Base-by-base conservation (phyloP, 2,113 vertebrate species). In the Smithornis capensis region DNA sequence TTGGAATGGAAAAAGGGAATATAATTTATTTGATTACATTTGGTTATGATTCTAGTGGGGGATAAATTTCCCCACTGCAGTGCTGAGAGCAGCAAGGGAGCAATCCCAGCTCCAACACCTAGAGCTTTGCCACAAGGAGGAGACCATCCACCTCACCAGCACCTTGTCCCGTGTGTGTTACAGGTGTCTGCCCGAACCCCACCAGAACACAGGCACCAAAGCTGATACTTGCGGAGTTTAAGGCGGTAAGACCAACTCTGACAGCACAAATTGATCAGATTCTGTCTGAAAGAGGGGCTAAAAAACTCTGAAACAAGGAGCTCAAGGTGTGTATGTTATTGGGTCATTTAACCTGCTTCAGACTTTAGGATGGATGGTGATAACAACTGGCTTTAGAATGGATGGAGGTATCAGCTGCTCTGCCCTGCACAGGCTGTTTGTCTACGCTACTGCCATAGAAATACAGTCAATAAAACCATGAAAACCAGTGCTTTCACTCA, bases 91-190 rank as follows among this genome's bases (percentile, higher is more conserved):
- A 19, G 42, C 40, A 60, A n/a, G 13, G 8, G 57, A 73, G 64
- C 50, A 60, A 52, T 28, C 47, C 47, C 37, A 60, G 1, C 31
- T 56, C 40, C 11, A 81, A 53, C 53, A 56, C 16, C 53, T 83
- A 57, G 28, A 75, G 62, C 57, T 15, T 40, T 6, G 4, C 29
- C 5, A 0, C 0, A 14, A 64, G 79, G 38, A 73, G 50, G 22
- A 63, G 7, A 45, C 29, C 47, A 25, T 7, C 22, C 15, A 8
- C 6, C 47, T 33, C 87, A 19, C 6, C 60, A 74, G 14, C 31
- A 19, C 9, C 56, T 21, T 0, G 0, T 40, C 28, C 64, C 24
- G 6, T 1, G 9, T 27, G 5, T 37, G 24, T 14, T 9, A 6
- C 8, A 29, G 19, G 6, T 29, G 17, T 17, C 45, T 91, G 44